phyloP scores from a whole-genome alignment of 1,140 invertebrate species.

The Orius insidiosus region DNA sequence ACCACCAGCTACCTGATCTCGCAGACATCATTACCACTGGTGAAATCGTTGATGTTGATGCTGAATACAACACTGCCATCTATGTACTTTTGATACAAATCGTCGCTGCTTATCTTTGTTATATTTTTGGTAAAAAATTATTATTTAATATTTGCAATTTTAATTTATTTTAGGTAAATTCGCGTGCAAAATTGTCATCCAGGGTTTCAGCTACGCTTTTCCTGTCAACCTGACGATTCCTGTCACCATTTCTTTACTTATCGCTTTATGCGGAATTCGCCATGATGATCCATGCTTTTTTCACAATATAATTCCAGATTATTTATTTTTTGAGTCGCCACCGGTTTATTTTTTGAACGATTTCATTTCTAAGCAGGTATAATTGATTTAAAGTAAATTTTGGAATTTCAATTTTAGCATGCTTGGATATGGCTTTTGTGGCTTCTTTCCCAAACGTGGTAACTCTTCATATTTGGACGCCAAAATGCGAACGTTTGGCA shows the following conservation, averaged over 20 bases:
- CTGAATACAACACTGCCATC: slow-evolving; percentile 50
- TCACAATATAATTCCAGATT: slow-evolving; percentile 64
- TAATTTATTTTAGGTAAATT: slow-evolving; percentile 50
- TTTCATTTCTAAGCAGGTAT: slow-evolving; percentile 59
- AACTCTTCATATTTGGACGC: slow-evolving; percentile 90
- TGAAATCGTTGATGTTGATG: slow-evolving; percentile 48
- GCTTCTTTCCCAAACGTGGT: slow-evolving; percentile 92
- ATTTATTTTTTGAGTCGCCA: slow-evolving; percentile 79
- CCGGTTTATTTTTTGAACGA: slow-evolving; percentile 62
- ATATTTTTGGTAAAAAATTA: slow-evolving; percentile 51
- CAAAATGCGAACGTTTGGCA: slow-evolving; percentile 89
- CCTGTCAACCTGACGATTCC: slow-evolving; percentile 85
- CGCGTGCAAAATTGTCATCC: slow-evolving; percentile 90
- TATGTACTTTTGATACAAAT: slow-evolving; percentile 71
- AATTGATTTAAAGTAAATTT: neutral
- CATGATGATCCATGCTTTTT: slow-evolving; percentile 77
- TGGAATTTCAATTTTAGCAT: slow-evolving; percentile 35
- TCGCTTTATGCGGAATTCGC: slow-evolving; percentile 71
- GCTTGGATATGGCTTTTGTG: slow-evolving; percentile 86
- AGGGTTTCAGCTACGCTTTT: slow-evolving; percentile 90
- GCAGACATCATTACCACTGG: slow-evolving; percentile 49
- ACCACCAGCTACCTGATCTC: slow-evolving; percentile 45
- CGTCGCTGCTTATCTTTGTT: slow-evolving; percentile 66
- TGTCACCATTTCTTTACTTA: slow-evolving; percentile 69
- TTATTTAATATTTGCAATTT: slow-evolving; percentile 17